Conservation (phyloP, 2,888 invertebrate genomes). For the Erebia epiphron region DNA sequence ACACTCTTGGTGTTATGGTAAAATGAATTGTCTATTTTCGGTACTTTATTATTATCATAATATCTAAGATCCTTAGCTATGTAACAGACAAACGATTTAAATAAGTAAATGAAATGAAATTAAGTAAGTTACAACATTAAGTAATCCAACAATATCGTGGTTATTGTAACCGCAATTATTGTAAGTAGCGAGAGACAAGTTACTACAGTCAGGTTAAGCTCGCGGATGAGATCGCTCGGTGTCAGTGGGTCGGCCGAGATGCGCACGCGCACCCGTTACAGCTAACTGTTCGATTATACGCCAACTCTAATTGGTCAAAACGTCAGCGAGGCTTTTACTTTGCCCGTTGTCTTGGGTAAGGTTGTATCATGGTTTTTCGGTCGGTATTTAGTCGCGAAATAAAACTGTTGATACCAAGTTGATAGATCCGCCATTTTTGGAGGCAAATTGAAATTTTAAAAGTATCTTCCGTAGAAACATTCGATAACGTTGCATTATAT, state of each 20-base stretch:
- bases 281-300: conserved; percentile 73
- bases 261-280: conserved; percentile 70
- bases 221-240: conserved; percentile 56
- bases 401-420: neutral
- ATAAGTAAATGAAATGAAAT: too few species aligned
- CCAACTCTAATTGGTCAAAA: conserved; percentile 50
- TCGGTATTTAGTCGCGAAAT: neutral
- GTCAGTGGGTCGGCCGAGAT: conserved; percentile 77
- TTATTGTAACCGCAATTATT: neutral
- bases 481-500: neutral
- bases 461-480: neutral
- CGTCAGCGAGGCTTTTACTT: conserved; percentile 50
- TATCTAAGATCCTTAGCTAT: too few species aligned
- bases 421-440: neutral
- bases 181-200: conserved; percentile 22
- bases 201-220: conserved; percentile 11
- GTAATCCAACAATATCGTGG: neutral
- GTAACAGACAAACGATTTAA: too few species aligned
- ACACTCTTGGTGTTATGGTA: too few species aligned
- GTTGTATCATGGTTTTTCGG: neutral
- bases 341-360: conserved; percentile 9
- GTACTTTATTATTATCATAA: too few species aligned
- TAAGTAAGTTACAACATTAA: neutral
- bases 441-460: neutral
- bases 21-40: too few species aligned